Base-by-base conservation (phyloP, 2,113 vertebrate genomes). In the Lycocorax pyrrhopterus region DNA sequence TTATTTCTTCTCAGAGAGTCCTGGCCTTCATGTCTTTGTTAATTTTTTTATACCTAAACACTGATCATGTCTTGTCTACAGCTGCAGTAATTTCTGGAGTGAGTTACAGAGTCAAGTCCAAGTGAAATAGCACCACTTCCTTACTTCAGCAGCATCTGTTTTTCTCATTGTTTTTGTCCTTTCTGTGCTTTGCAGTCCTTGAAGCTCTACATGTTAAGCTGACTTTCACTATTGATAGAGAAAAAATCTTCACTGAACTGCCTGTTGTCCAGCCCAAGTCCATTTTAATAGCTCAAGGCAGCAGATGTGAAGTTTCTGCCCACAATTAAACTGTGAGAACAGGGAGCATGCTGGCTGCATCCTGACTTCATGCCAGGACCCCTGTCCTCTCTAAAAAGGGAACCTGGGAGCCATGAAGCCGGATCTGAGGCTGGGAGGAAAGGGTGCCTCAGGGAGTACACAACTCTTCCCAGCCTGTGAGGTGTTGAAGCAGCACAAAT, bases 401-500 rank as follows among this genome's bases (percentile, higher is more conserved):
- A 74, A 58, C 2, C 5, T 47, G 25, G 26, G 33, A 59, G 7
- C 22, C 35, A 30, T 2, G 12, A 35, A n/a, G 6, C 14, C 41
- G 53, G 20, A 13, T 33, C 12, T 66, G 41, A 60, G 46, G 6
- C 15, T 7, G 5, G 12, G 18, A 78, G 37, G 23, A 63, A 52
- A 55, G 29, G 12, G 4, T 3, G 37, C 3, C 9, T 89, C 13
- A 10, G 22, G 46, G 4, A 87, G 3, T 18, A 23, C 21, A 20
- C 21, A 43, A 0, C 26, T 41, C 63, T 41, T 47, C 63, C 64
- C 9, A 52, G 3, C 6, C 77, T 3, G 0, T 23, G 41, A 21
- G n/a, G 14, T 59, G 30, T 9, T 19, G 35, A 37, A 33, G 43
- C 21, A 87, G 13, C 23, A 25, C 0, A 0, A 62, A 44, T 0